A percentile compares a stretch with the other conserved stretches of the same genome.
These are phyloP conservation scores for Sinonovacula constricta DNA, from an alignment of 1,140 invertebrate genomes.

Conservation along the genomic window DNA sequence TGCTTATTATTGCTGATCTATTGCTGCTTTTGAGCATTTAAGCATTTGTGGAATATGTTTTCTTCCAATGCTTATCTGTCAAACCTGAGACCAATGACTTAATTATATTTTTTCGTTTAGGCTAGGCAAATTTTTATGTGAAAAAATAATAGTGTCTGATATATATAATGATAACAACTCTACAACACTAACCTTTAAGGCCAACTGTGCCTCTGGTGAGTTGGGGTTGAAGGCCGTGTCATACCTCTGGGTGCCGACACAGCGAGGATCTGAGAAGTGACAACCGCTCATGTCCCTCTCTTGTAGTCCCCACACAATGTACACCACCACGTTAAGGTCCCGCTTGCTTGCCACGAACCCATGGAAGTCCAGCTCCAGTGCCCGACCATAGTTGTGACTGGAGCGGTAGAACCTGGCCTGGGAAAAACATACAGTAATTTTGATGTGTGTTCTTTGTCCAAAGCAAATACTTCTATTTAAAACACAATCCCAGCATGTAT, in stretches of 20 bases:
- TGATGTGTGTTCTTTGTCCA: not conserved
- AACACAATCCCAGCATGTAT: not conserved
- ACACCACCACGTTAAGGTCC: slow-evolving; percentile 41
- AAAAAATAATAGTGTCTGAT: too few species aligned
- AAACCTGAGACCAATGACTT: too few species aligned
- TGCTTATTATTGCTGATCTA: too few species aligned
- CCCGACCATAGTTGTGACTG: slow-evolving; percentile 52
- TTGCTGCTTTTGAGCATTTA: too few species aligned
- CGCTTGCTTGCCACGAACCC: slow-evolving; percentile 43
- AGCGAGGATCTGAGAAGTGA: slow-evolving; percentile 57
- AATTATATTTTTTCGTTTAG: too few species aligned
- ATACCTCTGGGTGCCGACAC: slow-evolving; percentile 47
- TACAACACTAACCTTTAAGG: slow-evolving; percentile 58
- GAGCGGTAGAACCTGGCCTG: slow-evolving; percentile 45
- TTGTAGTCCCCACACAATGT: slow-evolving; percentile 65
- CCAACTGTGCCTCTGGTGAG: slow-evolving; percentile 51
- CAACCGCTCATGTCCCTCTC: slow-evolving; percentile 59
- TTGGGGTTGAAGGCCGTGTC: slow-evolving; percentile 62
- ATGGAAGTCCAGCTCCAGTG: slow-evolving; percentile 25
- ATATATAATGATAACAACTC: too few species aligned
- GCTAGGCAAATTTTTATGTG: too few species aligned
- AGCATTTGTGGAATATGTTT: too few species aligned
- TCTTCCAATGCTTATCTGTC: too few species aligned
- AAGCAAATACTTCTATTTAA: not conserved
- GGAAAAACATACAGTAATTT: not conserved